Evolutionary conservation across 2,113 vertebrate species (phyloP).

Genomic region (Carlito syrichta): DNA sequence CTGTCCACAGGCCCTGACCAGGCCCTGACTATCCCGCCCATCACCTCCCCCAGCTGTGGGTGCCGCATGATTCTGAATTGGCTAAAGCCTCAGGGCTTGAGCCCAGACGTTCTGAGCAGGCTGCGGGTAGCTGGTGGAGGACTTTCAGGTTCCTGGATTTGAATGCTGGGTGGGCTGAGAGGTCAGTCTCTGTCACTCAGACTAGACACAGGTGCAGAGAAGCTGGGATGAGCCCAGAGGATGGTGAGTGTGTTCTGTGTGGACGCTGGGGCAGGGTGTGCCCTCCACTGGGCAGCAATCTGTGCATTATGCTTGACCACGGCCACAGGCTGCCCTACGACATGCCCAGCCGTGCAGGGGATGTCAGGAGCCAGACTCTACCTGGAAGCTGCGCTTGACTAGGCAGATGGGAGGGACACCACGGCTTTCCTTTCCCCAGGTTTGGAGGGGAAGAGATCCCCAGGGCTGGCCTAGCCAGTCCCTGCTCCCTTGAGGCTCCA

Average conservation of each 20-base stretch:
- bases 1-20: not conserved
- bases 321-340: too few species aligned
- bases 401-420: not conserved
- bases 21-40: not conserved
- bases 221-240: not conserved
- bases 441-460: not conserved
- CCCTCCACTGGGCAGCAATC: not conserved
- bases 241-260: not conserved
- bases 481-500: not conserved
- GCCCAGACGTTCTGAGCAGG: not conserved
- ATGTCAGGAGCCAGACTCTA: not conserved
- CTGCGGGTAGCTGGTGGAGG: not conserved
- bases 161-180: not conserved
- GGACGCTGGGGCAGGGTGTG: rapidly evolving
- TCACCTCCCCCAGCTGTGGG: not conserved
- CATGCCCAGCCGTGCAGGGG: not conserved
- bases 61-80: not conserved
- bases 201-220: not conserved
- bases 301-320: rapidly evolving
- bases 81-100: not conserved
- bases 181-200: not conserved
- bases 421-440: not conserved
- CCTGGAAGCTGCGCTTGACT: not conserved
- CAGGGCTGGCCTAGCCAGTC: constrained; percentile 23
- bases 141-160: not conserved